phyloP scores from a whole-genome alignment of 92 coral and sea anemone genomes.

The Muricea muricata region DNA sequence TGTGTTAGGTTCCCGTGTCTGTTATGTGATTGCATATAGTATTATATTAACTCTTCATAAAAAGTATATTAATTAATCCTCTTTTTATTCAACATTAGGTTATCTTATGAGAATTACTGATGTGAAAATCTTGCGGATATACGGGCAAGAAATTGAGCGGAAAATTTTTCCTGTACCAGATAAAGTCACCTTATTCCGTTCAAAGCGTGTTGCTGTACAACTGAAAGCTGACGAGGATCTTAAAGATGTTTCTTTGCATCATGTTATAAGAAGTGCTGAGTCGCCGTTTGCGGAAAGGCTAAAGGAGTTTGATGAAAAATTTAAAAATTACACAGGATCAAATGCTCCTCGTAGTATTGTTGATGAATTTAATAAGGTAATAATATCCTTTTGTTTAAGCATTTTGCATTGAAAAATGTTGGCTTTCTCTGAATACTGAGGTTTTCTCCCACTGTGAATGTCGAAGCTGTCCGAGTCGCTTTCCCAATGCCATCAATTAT shows the following conservation, averaged over 20 bases:
- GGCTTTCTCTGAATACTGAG: neutral
- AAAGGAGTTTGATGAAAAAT: slow-evolving; percentile 57
- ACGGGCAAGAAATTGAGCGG: slow-evolving; percentile 77
- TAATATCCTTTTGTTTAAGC: neutral
- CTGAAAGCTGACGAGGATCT: slow-evolving; percentile 69
- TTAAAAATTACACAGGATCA: slow-evolving; percentile 11
- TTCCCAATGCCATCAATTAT: too few species aligned
- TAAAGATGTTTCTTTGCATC: slow-evolving; percentile 78
- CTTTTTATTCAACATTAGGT: slow-evolving; percentile 46
- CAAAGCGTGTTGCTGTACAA: slow-evolving; percentile 67
- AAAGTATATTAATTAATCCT: neutral
- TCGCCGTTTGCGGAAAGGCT: slow-evolving; percentile 60
- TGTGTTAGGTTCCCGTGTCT: too few species aligned
- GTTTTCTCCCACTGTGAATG: neutral
- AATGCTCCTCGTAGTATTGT: slow-evolving; percentile 29
- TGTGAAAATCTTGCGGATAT: slow-evolving; percentile 79
- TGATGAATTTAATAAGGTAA: slow-evolving; percentile 48
- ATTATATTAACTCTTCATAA: too few species aligned
- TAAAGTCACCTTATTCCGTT: slow-evolving; percentile 61
- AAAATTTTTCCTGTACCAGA: slow-evolving; percentile 86
- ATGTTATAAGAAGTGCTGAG: slow-evolving; percentile 70
- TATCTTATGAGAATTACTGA: slow-evolving; percentile 72
- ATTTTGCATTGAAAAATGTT: neutral
- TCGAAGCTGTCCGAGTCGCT: too few species aligned
- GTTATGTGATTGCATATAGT: neutral